Base-by-base conservation (phyloP, 2,888 invertebrate genomes). In the Petrophora chlorosata region DNA sequence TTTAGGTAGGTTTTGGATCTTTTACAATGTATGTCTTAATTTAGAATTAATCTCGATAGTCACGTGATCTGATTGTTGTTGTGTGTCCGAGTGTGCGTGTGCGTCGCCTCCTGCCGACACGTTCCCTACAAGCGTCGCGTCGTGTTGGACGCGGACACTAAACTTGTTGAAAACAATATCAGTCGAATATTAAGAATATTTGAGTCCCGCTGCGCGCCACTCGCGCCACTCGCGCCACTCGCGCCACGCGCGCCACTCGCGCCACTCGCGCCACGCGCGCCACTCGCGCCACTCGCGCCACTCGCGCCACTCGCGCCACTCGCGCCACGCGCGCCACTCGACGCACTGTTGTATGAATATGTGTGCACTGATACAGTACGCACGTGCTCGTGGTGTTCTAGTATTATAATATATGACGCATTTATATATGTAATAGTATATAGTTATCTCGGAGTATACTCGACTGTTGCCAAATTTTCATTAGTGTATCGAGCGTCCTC, bases 401-500 rank as follows among this genome's bases (percentile, higher is more conserved):
- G 38, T 43, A 33, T 32, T 33, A 25, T 25, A 3, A 19, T 43
- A 26, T 38, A 4, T 26, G 19, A 43, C 13, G 41, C 42, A 49
- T 55, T 28, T 53, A 41, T 57, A 34, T 53, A 47, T 54, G 46
- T 51, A 56, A 43, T 50, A 49, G 45, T 43, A 22, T 44, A 16
- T 28, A 25, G n/a, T n/a, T 36, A 29, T 35, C 3, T 49, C 51
- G 45, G 44, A 46, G 52, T 47, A 45, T 56, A 55, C 42, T 59
- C 56, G 45, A 60, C 36, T 61, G 80, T 75, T 77, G 83, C 83
- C 83, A 83, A 83, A 83, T 83, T 80, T 79, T 79, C 14, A 53
- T 61, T 80, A 82, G 81, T 68, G 40, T 57, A 48, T 56, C 30
- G 40, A 36, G 46, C 35, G 42, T 34, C 32, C 28, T 40, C 34